A percentile compares a stretch with the other conserved stretches of the same genome.
These are phyloP conservation scores for Tineola bisselliella DNA, from an alignment of 2,888 invertebrate species.

Conservation along the genomic window DNA sequence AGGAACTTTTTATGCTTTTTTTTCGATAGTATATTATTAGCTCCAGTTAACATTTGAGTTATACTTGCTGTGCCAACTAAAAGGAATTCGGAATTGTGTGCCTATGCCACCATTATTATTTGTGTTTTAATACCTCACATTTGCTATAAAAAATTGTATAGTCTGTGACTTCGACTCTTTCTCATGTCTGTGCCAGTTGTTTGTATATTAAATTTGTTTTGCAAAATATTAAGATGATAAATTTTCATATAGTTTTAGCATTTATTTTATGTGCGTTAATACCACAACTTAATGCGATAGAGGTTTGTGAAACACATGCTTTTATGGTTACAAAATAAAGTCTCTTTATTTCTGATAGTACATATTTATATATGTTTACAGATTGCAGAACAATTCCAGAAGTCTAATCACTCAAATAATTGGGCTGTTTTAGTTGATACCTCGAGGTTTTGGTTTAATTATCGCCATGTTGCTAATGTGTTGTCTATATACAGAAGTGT, in stretches of 20 bases:
- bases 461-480: constrained; percentile 98
- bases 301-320: background rate
- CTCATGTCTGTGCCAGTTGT: too few relatives aligned
- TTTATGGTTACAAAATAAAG: background rate
- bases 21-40: too few relatives aligned
- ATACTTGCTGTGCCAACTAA: too few relatives aligned
- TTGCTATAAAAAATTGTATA: too few relatives aligned
- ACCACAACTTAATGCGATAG: background rate
- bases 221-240: background rate
- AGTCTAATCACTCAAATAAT: constrained; percentile 92
- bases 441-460: constrained; percentile 99
- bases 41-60: too few relatives aligned
- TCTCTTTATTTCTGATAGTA: background rate
- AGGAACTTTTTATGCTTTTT: too few relatives aligned
- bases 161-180: too few relatives aligned
- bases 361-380: constrained; percentile 21
- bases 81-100: too few relatives aligned
- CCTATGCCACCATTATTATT: too few relatives aligned
- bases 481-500: constrained; percentile 98
- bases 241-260: background rate
- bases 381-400: constrained; percentile 66
- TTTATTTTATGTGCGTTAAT: background rate
- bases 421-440: constrained; percentile 99
- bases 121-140: too few relatives aligned
- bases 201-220: too few relatives aligned